A percentile compares a stretch with the other conserved stretches of the same genome.
Conservation (phyloP, 2,797 vertebrate genomes). For the Eulemur albifrons region DNA sequence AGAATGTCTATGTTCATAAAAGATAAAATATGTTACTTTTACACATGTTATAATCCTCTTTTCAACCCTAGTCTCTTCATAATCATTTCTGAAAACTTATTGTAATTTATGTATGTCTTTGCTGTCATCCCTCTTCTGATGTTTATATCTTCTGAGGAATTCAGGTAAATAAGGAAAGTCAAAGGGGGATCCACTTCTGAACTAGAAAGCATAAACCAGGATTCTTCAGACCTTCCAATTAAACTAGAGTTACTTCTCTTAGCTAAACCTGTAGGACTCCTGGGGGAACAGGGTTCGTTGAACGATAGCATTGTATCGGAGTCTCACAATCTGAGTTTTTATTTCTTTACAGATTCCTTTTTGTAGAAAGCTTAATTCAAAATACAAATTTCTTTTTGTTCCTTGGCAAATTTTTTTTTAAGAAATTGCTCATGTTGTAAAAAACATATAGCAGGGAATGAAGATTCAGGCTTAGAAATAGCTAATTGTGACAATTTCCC, state of each 20-base stretch:
- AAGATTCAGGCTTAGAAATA: background rate
- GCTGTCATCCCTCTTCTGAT: conserved; percentile 19
- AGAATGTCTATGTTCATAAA: conserved; percentile 65
- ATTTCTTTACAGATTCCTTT: background rate
- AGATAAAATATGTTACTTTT: conserved; percentile 30
- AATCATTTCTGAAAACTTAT: conserved; percentile 33
- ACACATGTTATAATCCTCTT: conserved; percentile 38
- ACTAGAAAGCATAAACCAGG: background rate
- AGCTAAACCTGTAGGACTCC: background rate
- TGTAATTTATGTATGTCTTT: background rate
- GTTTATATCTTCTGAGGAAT: background rate
- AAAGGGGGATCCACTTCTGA: conserved; percentile 15
- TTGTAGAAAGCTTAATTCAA: background rate
- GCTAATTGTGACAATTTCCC: background rate
- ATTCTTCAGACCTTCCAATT: background rate
- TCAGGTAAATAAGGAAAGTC: conserved; percentile 26
- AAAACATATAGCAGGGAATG: background rate
- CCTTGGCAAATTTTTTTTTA: background rate
- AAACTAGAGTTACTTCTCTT: background rate
- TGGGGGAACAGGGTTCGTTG: background rate
- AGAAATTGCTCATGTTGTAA: background rate
- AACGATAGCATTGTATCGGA: background rate
- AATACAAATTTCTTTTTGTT: background rate
- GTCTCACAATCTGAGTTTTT: background rate
- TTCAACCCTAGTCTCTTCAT: background rate